Conservation (phyloP, 2,113 vertebrate genomes). For the Elephas maximus region DNA sequence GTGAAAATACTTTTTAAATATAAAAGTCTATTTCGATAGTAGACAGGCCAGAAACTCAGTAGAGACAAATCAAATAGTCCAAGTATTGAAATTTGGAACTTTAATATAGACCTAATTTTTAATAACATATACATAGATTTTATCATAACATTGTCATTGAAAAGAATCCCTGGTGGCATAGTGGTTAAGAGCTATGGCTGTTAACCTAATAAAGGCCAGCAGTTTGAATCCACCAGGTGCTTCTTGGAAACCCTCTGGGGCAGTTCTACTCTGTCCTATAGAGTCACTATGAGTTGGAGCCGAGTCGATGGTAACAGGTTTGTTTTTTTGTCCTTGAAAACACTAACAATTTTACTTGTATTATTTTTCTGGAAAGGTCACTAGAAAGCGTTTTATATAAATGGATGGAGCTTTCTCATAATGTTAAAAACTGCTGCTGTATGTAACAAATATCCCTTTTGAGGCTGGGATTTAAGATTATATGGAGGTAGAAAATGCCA, state of each 20-base stretch:
- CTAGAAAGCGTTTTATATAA: constrained; percentile 8
- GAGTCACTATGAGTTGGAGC: too few species aligned
- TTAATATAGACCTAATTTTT: constrained; percentile 29
- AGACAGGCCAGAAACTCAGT: neutral
- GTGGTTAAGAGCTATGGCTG: too few species aligned
- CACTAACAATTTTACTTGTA: neutral
- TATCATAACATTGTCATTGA: neutral
- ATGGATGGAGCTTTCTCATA: neutral
- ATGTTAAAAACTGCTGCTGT: neutral
- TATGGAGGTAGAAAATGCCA: neutral
- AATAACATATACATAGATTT: neutral
- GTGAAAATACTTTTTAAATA: constrained; percentile 45
- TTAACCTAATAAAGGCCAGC: too few species aligned
- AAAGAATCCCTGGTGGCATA: too few species aligned
- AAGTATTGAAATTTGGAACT: constrained; percentile 10
- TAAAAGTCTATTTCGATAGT: neutral
- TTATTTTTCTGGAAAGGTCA: neutral
- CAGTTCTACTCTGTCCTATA: too few species aligned
- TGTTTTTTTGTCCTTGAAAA: neutral
- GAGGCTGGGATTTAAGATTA: constrained; percentile 7
- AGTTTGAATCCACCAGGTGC: too few species aligned
- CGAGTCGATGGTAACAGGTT: too few species aligned
- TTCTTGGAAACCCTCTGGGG: too few species aligned
- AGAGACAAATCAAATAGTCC: neutral
- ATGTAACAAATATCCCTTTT: neutral